Evolutionary conservation across 1,140 invertebrate species (phyloP).

Genomic region (Chrysoperla carnea): DNA sequence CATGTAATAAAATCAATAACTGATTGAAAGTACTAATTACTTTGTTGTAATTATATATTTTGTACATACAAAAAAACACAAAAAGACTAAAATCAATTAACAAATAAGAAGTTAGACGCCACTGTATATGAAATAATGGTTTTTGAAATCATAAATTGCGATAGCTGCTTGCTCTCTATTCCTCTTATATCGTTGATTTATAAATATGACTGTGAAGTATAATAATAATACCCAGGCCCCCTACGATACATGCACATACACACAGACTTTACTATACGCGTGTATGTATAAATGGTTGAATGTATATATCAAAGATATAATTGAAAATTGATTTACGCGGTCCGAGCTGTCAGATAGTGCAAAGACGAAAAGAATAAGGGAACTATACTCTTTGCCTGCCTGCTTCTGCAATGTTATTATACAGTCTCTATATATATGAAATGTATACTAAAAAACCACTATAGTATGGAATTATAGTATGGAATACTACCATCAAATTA

Average conservation of each 20-base stretch:
- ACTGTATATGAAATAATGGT: too few relatives aligned
- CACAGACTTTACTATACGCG: not conserved
- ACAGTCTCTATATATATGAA: too few relatives aligned
- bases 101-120: too few relatives aligned
- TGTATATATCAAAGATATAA: conserved; percentile 15
- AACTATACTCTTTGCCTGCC: not conserved
- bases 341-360: conserved; percentile 22
- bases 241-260: not conserved
- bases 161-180: conserved; percentile 23
- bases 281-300: not conserved
- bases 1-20: too few relatives aligned
- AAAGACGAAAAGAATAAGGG: conserved; percentile 16
- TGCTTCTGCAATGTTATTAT: not conserved
- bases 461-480: too few relatives aligned
- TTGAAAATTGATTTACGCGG: conserved; percentile 33
- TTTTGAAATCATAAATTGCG: conserved; percentile 27
- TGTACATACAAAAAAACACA: too few relatives aligned
- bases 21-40: too few relatives aligned
- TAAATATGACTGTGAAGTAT: conserved; percentile 33
- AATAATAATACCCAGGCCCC: conserved; percentile 8
- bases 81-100: too few relatives aligned
- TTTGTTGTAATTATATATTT: too few relatives aligned
- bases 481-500: too few relatives aligned
- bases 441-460: too few relatives aligned
- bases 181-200: conserved; percentile 31